Evolutionary conservation across 2,113 vertebrate species (phyloP), one percentile per base, ranked within the genome.

Genomic region (Microcebus lehilahytsara): DNA sequence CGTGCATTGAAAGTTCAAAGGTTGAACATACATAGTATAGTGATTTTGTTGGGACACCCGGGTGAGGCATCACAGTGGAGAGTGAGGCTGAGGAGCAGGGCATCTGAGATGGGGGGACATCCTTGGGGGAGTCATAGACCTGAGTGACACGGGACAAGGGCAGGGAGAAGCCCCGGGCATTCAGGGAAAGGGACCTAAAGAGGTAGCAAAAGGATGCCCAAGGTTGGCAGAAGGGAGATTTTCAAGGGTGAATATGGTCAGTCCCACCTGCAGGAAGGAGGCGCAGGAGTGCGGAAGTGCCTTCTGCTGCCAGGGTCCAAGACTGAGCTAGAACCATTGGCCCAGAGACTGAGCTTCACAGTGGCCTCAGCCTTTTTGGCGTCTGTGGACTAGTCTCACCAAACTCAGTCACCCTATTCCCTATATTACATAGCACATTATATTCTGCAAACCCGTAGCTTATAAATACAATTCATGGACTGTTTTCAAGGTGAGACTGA

Each of bases 401-500:
- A 75, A 84, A 74, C 25, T 89, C 40, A 37, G 40, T 86, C 67
- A 72, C n/a, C 30, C 34, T 83, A n/a, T 85, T 86, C 93, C 85
- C 25, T 17, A 7, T 56, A 22, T 51, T 77, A 46, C 7, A n/a
- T 30, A 32, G 40, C 32, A 34, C 32, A 2, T 72, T 56, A n/a
- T 34, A 37, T 46, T 85, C 84, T 96, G 56, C 6, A 80, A 72
- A 64, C 42, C 13, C 7, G 13, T 32, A 53, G 30, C 34, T 93
- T 79, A 60, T 32, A 67, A 79, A 56, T 22, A 37, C 32, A 79
- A 25, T 20, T 16, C 69, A 12, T 32, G 72, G 66, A 8, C 12
- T 69, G 2, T 37, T 91, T 89, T 97, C 51, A 75, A 74, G 8
- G 62, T 74, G 30, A 95, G 53, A 46, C 53, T 49, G 6, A 58